Evolutionary conservation across 2,888 invertebrate genomes (phyloP).

Genomic region (Harpalus rufipes): DNA sequence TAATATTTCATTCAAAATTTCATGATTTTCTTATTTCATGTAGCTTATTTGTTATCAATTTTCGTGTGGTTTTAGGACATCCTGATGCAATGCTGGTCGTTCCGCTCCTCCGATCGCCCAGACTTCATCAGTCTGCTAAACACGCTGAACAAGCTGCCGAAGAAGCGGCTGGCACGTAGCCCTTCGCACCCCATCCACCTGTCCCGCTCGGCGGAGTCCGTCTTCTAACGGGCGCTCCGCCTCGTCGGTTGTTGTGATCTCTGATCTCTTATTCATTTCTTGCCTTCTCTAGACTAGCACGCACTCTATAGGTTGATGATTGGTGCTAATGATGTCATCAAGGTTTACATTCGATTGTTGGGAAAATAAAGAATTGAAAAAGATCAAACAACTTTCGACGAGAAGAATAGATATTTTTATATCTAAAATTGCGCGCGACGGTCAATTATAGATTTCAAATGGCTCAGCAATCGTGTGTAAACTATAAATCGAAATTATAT

Average conservation of each 20-base stretch:
- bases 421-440: background rate
- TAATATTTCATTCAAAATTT: no score
- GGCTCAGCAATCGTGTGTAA: conserved; percentile 10
- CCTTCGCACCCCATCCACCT: conserved; percentile 98
- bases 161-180: conserved; percentile 96
- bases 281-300: conserved; percentile 54
- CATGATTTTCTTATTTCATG: no score
- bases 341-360: conserved; percentile 26
- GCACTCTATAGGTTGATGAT: conserved; percentile 57
- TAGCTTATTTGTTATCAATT: no score
- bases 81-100: conserved; percentile 97
- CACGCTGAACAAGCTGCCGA: conserved; percentile 94
- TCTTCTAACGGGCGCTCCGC: conserved; percentile 82
- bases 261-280: conserved; percentile 59
- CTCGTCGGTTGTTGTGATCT: conserved; percentile 12
- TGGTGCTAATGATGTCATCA: conserved; percentile 54
- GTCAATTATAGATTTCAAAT: conserved; percentile 34
- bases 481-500: conserved; percentile 37
- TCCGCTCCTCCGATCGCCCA: conserved; percentile 89
- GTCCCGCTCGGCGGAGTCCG: conserved; percentile 97
- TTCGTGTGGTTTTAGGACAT: conserved; percentile 86
- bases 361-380: no score
- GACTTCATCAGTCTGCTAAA: conserved; percentile 93
- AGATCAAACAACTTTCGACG: no score
- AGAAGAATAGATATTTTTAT: background rate